These are phyloP conservation scores for Gnathonemus echidnorhynchus DNA, from an alignment of 2,113 vertebrate species.

Conservation along the genomic window DNA sequence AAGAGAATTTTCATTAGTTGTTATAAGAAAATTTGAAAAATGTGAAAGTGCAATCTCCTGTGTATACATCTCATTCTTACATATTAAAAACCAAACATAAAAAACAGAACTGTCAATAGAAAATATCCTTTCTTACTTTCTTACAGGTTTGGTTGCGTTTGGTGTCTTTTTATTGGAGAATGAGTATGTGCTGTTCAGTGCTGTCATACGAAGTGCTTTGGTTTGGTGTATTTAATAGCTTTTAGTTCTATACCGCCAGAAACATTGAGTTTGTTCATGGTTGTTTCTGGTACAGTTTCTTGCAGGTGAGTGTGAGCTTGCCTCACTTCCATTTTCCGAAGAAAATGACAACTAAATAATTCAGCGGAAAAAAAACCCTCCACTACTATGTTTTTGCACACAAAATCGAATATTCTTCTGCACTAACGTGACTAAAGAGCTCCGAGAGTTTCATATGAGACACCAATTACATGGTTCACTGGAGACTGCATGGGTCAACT, in stretches of 20 bases:
- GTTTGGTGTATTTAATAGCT: background rate
- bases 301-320: background rate
- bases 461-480: background rate
- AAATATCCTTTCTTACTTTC: background rate
- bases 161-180: background rate
- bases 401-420: background rate
- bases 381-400: background rate
- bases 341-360: constrained; percentile 2
- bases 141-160: background rate
- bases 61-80: background rate
- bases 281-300: constrained; percentile 9
- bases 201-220: background rate
- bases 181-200: background rate
- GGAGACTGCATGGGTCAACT: background rate
- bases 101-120: background rate
- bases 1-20: background rate
- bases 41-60: background rate
- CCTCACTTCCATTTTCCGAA: background rate
- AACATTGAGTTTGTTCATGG: background rate
- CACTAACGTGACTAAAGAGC: background rate
- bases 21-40: background rate
- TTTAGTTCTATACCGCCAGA: background rate
- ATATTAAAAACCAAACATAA: background rate
- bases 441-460: background rate
- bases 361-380: background rate